Percentiles rank a stretch among this genome's conserved stretches.
Evolutionary conservation across 2,888 invertebrate genomes (phyloP).

Genomic region (Drosophila longiperda): DNA sequence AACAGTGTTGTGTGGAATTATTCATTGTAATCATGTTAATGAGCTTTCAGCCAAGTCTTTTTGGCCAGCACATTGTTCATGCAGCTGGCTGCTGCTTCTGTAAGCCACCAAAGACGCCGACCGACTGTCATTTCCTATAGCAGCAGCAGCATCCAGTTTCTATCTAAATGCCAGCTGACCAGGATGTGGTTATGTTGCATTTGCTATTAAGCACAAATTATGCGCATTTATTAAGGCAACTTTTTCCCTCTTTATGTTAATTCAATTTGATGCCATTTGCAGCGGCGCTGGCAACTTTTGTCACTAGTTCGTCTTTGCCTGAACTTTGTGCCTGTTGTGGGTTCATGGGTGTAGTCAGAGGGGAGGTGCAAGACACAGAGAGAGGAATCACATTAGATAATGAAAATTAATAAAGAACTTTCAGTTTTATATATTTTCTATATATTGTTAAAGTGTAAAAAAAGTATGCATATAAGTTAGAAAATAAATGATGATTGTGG

Average conservation of each 20-base stretch:
- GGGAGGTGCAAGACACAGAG: not conserved
- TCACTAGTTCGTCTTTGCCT: slow-evolving; percentile 26
- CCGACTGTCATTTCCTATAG: slow-evolving; percentile 56
- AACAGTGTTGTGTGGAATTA: slow-evolving; percentile 52
- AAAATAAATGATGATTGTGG: not conserved
- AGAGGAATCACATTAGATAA: not conserved
- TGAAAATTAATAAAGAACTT: not conserved
- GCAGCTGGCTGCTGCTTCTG: slow-evolving; percentile 27
- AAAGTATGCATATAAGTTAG: not conserved
- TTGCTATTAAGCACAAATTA: slow-evolving; percentile 43
- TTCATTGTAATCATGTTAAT: slow-evolving; percentile 78
- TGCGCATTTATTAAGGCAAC: slow-evolving; percentile 64
- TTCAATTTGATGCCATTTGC: slow-evolving; percentile 72
- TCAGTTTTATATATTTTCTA: not conserved
- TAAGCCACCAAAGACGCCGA: slow-evolving; percentile 26
- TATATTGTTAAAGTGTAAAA: not conserved
- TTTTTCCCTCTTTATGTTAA: slow-evolving; percentile 67
- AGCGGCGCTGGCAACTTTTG: slow-evolving; percentile 26
- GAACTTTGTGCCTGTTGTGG: slow-evolving; percentile 4
- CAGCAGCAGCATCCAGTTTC: slow-evolving; percentile 32
- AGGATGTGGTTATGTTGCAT: slow-evolving; percentile 48
- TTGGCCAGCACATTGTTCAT: slow-evolving; percentile 30
- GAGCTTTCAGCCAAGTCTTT: slow-evolving; percentile 53
- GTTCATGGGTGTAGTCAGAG: not conserved
- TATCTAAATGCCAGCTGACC: slow-evolving; percentile 67